These are phyloP conservation scores for Sphaerolaimus hirsutus DNA, from an alignment of 2,888 invertebrate species.

Conservation along the genomic window DNA sequence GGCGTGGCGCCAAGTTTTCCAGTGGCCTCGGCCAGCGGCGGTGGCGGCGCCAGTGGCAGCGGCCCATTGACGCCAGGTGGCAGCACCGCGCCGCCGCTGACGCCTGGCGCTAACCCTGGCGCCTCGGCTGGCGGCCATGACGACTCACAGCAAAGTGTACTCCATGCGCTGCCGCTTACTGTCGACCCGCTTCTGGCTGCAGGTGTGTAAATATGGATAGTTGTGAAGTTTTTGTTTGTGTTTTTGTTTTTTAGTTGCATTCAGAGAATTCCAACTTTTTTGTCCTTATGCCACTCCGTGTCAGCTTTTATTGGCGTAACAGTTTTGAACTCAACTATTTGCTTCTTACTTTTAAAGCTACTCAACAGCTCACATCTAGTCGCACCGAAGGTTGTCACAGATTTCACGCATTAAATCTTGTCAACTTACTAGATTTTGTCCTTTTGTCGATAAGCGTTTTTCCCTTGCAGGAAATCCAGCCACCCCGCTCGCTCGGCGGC, in stretches of 20 bases:
- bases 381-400: no score
- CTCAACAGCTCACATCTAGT: no score
- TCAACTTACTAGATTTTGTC: not conserved
- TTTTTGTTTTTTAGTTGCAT: no score
- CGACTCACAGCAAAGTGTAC: slow-evolving; percentile 43
- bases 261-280: no score
- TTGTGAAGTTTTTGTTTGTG: no score
- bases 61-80: not conserved
- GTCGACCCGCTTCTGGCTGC: slow-evolving; percentile 79
- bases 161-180: slow-evolving; percentile 57
- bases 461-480: slow-evolving; percentile 31
- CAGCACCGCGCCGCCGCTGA: not conserved
- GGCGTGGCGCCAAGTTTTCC: not conserved
- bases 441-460: not conserved
- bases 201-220: not conserved
- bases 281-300: no score
- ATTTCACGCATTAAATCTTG: no score
- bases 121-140: slow-evolving; percentile 49
- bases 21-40: no score
- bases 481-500: slow-evolving; percentile 40
- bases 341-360: no score
- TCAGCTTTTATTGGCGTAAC: no score
- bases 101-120: not conserved
- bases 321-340: no score
- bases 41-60: not conserved